These are phyloP conservation scores for Laothoe populi DNA, from an alignment of 2,888 invertebrate species.

Conservation along the genomic window DNA sequence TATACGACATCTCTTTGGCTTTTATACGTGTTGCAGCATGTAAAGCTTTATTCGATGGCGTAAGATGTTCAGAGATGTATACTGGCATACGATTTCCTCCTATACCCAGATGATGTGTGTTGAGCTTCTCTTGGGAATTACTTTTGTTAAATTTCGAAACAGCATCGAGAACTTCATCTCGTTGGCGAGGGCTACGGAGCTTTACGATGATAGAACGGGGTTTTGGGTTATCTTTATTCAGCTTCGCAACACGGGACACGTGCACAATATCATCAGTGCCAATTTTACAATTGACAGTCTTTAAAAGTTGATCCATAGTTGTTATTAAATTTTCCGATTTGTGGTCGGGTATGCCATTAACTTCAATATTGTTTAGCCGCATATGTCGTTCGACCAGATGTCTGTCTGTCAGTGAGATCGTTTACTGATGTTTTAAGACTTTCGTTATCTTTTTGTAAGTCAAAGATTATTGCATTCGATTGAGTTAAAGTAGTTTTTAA, in stretches of 20 bases:
- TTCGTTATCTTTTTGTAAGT: not conserved
- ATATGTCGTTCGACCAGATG: not conserved
- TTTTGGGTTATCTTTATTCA: not conserved
- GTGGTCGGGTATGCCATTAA: not conserved
- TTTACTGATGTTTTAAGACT: not conserved
- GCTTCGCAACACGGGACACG: not conserved
- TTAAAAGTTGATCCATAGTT: not conserved
- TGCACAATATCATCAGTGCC: not conserved
- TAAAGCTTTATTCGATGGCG: slow-evolving; percentile 6
- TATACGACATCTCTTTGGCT: slow-evolving; percentile 1
- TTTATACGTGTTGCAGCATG: slow-evolving; percentile 14
- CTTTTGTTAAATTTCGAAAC: not conserved
- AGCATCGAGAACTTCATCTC: not conserved
- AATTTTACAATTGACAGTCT: not conserved
- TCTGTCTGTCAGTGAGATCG: not conserved
- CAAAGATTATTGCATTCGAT: not conserved
- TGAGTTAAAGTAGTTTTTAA: not conserved
- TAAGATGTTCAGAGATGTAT: not conserved
- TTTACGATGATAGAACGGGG: not conserved
- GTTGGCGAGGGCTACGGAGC: not conserved
- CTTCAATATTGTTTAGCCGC: not conserved
- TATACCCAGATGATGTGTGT: not conserved
- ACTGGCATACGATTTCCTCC: not conserved
- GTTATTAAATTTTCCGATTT: not conserved
- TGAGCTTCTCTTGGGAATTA: not conserved